Percentiles rank a stretch among this genome's conserved stretches.
These are phyloP conservation scores for Sternarchorhynchus goeldii DNA, from an alignment of 2,797 vertebrate genomes.

Conservation along the genomic window DNA sequence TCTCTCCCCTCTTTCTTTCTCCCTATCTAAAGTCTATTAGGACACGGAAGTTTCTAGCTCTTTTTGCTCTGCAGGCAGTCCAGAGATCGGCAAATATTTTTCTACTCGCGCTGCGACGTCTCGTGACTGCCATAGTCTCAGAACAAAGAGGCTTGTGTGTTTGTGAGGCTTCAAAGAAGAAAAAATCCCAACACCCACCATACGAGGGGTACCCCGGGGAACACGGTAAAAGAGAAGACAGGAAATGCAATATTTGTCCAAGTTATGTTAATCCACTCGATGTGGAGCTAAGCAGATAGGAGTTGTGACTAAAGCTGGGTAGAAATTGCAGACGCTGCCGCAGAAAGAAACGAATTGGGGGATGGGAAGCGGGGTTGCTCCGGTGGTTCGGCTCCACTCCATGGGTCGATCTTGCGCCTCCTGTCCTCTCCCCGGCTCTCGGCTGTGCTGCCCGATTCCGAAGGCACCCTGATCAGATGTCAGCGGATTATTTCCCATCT, in stretches of 20 bases:
- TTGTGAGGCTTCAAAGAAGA: too few species aligned
- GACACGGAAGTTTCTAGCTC: background rate
- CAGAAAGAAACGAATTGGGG: too few species aligned
- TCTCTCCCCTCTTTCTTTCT: background rate
- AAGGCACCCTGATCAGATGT: constrained; percentile 27
- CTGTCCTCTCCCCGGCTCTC: background rate
- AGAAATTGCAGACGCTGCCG: too few species aligned
- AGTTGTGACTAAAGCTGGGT: background rate
- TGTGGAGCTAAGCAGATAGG: background rate
- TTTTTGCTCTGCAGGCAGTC: constrained; percentile 1
- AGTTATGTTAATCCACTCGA: constrained; percentile 16
- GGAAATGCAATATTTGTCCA: constrained; percentile 19
- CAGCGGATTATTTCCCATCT: constrained; percentile 34
- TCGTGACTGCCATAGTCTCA: background rate
- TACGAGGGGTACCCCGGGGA: constrained; percentile 2
- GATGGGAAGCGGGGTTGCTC: background rate
- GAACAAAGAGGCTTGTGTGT: background rate
- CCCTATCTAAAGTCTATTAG: constrained; percentile 13
- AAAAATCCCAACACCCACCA: background rate
- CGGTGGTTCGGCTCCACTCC: too few species aligned
- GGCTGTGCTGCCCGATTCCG: constrained; percentile 1
- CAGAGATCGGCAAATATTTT: constrained; percentile 24
- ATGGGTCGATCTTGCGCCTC: background rate
- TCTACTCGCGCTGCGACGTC: background rate
- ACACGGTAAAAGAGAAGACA: constrained; percentile 7